Evolutionary conservation across 2,113 vertebrate genomes (phyloP).

Genomic region (Sapayoa aenigma): DNA sequence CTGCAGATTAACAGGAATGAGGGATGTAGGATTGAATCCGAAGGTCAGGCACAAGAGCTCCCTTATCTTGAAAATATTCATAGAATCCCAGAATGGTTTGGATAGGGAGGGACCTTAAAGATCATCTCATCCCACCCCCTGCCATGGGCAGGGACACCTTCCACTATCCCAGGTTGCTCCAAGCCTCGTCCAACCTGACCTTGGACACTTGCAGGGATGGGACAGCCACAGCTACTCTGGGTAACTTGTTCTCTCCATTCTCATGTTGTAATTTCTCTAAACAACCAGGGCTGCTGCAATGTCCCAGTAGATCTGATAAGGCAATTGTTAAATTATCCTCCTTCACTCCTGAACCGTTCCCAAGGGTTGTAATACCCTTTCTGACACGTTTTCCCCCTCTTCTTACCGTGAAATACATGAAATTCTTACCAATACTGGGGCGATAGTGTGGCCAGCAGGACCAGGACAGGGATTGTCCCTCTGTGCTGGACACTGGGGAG

Average conservation of each 20-base stretch:
- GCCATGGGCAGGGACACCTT: background rate
- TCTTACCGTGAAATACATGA: background rate
- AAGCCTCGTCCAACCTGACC: background rate
- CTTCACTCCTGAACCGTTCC: background rate
- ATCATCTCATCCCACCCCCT: background rate
- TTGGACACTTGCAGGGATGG: background rate
- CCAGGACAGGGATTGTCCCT: background rate
- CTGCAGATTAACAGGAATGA: background rate
- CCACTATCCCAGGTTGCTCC: background rate
- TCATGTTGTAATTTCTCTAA: background rate
- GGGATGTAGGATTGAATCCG: background rate
- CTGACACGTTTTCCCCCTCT: background rate
- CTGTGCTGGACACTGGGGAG: background rate
- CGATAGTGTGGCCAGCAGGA: background rate
- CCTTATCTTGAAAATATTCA: background rate
- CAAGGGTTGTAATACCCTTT: background rate
- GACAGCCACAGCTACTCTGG: background rate
- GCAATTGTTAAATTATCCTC: background rate
- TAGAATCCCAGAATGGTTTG: background rate
- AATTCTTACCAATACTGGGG: background rate
- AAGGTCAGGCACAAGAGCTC: background rate
- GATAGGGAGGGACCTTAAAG: background rate
- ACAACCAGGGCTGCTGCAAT: background rate
- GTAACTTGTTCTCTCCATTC: background rate
- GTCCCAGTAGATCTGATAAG: fast-evolving